Conservation (phyloP, 2,888 invertebrate species). For the Mystacides longicornis region DNA sequence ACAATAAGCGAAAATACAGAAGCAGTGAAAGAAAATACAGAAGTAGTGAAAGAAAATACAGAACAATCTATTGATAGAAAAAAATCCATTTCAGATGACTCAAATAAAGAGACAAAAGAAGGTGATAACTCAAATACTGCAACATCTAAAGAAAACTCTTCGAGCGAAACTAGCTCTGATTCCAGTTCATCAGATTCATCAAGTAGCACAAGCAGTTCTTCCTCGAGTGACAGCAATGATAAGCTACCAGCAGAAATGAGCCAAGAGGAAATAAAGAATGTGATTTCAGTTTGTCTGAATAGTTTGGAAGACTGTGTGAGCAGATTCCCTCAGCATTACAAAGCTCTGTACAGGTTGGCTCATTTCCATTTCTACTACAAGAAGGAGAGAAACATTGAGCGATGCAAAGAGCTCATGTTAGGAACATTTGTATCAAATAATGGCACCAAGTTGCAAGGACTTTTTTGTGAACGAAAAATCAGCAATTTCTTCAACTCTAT, state of each 20-base stretch:
- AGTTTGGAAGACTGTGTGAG: slow-evolving; percentile 79
- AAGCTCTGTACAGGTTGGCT: slow-evolving; percentile 81
- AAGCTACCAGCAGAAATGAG: slow-evolving; percentile 38
- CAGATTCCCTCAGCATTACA: slow-evolving; percentile 87
- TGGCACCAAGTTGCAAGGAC: slow-evolving; percentile 64
- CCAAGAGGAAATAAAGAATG: slow-evolving; percentile 49
- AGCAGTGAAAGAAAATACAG: slow-evolving; percentile 2
- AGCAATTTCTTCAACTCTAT: slow-evolving; percentile 89
- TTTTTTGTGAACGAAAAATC: slow-evolving; percentile 78
- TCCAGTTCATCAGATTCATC: slow-evolving; percentile 49
- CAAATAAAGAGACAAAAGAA: slow-evolving; percentile 5
- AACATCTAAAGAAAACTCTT: slow-evolving; percentile 32
- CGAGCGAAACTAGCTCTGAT: slow-evolving; percentile 48
- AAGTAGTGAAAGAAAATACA: background rate
- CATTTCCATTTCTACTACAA: slow-evolving; percentile 74
- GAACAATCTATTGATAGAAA: background rate
- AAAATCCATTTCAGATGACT: slow-evolving; percentile 8
- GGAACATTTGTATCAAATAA: slow-evolving; percentile 60
- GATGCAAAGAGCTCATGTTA: slow-evolving; percentile 64
- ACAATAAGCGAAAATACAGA: background rate
- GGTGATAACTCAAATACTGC: slow-evolving; percentile 40
- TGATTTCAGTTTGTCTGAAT: slow-evolving; percentile 61
- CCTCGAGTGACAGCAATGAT: slow-evolving; percentile 47
- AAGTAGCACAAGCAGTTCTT: slow-evolving; percentile 41
- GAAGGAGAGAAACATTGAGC: slow-evolving; percentile 57